Evolutionary conservation across 2,888 invertebrate species (phyloP).

Genomic region (Philaethria dido): DNA sequence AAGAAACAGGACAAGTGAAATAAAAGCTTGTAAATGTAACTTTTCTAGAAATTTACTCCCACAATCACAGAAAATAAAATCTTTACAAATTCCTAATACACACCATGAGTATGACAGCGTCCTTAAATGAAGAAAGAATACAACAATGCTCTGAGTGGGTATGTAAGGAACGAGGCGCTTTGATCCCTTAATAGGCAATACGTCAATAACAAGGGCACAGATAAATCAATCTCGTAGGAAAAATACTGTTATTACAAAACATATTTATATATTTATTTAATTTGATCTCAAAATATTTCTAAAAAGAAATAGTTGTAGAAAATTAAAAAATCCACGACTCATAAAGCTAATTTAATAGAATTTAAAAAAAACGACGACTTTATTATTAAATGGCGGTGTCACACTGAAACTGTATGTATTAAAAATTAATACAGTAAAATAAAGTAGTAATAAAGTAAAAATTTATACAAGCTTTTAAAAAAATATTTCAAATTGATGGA

Average conservation of each 20-base stretch:
- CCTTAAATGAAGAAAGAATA: not conserved
- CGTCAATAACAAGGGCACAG: conserved; percentile 7
- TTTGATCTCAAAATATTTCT: too few relatives aligned
- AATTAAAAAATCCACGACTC: too few relatives aligned
- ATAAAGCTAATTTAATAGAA: too few relatives aligned
- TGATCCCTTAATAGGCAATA: not conserved
- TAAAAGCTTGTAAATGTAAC: not conserved
- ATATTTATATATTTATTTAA: not conserved
- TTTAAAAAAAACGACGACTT: too few relatives aligned
- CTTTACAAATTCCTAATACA: not conserved
- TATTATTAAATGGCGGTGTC: too few relatives aligned
- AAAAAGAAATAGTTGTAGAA: too few relatives aligned
- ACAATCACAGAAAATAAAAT: not conserved
- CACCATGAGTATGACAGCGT: not conserved
- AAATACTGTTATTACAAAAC: not conserved
- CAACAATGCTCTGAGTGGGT: not conserved
- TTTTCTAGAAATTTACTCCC: not conserved
- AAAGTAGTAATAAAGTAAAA: too few relatives aligned
- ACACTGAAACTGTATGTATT: too few relatives aligned
- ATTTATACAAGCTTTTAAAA: too few relatives aligned
- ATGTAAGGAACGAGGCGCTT: not conserved
- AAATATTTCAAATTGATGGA: too few relatives aligned
- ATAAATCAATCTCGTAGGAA: not conserved
- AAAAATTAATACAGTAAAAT: too few relatives aligned
- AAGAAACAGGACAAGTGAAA: too few relatives aligned